Evolutionary conservation across 2,888 invertebrate species (phyloP).

Genomic region (Torymus tubicola): DNA sequence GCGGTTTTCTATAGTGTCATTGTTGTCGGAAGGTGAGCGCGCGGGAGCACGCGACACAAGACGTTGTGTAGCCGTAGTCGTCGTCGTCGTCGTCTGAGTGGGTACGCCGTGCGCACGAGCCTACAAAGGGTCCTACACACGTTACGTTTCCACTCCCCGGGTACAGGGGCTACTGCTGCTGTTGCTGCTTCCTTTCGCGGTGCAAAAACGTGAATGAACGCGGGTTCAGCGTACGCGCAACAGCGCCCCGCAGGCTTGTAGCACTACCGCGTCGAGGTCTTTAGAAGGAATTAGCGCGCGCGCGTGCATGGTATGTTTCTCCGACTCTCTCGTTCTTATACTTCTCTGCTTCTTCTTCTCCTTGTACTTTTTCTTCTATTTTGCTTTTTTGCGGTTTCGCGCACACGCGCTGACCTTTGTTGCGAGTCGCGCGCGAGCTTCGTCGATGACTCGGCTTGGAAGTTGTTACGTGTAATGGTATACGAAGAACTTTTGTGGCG

Average conservation of each 20-base stretch:
- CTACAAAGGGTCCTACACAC: slow-evolving; percentile 71
- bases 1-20: slow-evolving; percentile 72
- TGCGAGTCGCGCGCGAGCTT: too few species aligned
- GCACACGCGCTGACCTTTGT: too few species aligned
- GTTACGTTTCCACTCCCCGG: slow-evolving; percentile 71
- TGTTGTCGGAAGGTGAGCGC: slow-evolving; percentile 66
- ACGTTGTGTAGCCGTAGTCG: slow-evolving; percentile 23
- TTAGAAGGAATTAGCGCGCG: slow-evolving; percentile 29
- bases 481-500: too few species aligned
- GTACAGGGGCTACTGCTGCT: slow-evolving; percentile 38
- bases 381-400: too few species aligned
- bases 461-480: too few species aligned
- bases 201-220: slow-evolving; percentile 48
- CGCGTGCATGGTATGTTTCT: too few species aligned
- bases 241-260: neutral
- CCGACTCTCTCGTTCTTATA: too few species aligned
- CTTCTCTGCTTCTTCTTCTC: neutral
- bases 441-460: too few species aligned
- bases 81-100: slow-evolving; percentile 67
- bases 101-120: slow-evolving; percentile 51
- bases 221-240: slow-evolving; percentile 16
- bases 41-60: too few species aligned
- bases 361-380: neutral
- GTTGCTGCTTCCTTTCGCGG: slow-evolving; percentile 50
- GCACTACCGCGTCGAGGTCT: neutral